Percentiles rank a stretch among this genome's conserved stretches.
Evolutionary conservation across 2,113 vertebrate genomes (phyloP).

Genomic region (Lepus europaeus): DNA sequence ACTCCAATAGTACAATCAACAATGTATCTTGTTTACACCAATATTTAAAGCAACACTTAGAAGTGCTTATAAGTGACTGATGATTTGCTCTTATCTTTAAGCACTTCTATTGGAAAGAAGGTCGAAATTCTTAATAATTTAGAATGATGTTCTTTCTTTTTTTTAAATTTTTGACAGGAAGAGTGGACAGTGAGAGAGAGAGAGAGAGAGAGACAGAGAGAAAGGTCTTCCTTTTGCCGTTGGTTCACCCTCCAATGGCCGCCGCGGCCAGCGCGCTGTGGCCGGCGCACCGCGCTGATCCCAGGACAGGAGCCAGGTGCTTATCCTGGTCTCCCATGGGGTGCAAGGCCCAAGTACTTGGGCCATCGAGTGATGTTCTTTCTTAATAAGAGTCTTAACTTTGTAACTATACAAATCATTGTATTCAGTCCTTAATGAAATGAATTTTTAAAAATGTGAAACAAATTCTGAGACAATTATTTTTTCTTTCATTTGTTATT

Average conservation of each 20-base stretch:
- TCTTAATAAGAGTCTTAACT: conserved; percentile 65
- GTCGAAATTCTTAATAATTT: conserved; percentile 70
- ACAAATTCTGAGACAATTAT: conserved; percentile 64
- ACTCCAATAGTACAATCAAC: conserved; percentile 58
- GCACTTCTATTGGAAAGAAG: conserved; percentile 64
- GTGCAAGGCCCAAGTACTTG: too few species aligned
- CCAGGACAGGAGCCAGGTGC: too few species aligned
- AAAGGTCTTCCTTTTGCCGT: too few species aligned
- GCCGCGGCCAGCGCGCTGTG: too few species aligned
- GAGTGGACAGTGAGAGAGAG: too few species aligned
- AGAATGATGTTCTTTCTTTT: conserved; percentile 50
- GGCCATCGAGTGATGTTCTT: too few species aligned
- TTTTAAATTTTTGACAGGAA: too few species aligned
- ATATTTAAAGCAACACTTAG: conserved; percentile 71
- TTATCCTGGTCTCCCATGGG: too few species aligned
- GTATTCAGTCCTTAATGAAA: conserved; percentile 66
- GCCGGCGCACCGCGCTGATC: too few species aligned
- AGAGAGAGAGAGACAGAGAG: too few species aligned
- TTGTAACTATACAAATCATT: conserved; percentile 64
- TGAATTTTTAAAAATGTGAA: conserved; percentile 59
- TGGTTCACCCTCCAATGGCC: too few species aligned
- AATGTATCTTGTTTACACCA: conserved; percentile 74
- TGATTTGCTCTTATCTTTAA: conserved; percentile 64
- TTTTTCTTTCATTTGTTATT: conserved; percentile 73
- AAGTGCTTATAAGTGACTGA: conserved; percentile 72